A percentile compares a stretch with the other conserved stretches of the same genome.
Conservation (phyloP, 2,113 vertebrate genomes). For the Mohoua ochrocephala region DNA sequence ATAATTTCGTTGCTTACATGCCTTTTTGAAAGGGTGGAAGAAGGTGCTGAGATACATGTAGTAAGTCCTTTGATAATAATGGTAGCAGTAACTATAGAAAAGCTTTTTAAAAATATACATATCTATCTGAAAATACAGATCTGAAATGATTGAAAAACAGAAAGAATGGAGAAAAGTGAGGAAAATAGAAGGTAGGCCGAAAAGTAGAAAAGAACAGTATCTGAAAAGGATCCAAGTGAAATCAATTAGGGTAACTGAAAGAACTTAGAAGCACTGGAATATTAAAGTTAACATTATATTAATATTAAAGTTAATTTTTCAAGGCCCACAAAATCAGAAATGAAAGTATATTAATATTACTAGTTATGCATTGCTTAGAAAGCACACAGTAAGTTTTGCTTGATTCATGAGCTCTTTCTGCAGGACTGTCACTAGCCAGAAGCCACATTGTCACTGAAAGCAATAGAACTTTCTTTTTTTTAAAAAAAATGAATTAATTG, state of each 20-base stretch:
- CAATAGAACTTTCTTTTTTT: neutral
- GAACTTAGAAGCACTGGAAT: neutral
- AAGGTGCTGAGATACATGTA: neutral
- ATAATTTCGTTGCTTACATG: neutral
- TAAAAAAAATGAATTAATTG: neutral
- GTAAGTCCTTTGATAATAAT: neutral
- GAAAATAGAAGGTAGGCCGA: neutral
- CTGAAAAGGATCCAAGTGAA: neutral
- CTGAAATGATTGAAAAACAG: neutral
- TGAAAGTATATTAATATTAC: neutral
- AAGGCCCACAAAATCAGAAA: neutral
- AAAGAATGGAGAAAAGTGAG: neutral
- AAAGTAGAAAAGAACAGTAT: neutral
- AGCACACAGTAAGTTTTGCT: neutral
- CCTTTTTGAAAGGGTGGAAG: neutral
- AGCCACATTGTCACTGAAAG: neutral
- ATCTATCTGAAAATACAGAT: neutral
- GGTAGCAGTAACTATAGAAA: neutral
- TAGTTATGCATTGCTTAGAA: neutral
- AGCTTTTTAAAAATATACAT: neutral
- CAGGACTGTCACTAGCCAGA: neutral
- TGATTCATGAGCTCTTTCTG: slow-evolving; percentile 11
- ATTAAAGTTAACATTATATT: neutral
- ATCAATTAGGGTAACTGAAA: neutral
- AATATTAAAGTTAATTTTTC: neutral